These are phyloP conservation scores for Neostethus bicornis DNA, from an alignment of 2,797 vertebrate species.

Conservation along the genomic window DNA sequence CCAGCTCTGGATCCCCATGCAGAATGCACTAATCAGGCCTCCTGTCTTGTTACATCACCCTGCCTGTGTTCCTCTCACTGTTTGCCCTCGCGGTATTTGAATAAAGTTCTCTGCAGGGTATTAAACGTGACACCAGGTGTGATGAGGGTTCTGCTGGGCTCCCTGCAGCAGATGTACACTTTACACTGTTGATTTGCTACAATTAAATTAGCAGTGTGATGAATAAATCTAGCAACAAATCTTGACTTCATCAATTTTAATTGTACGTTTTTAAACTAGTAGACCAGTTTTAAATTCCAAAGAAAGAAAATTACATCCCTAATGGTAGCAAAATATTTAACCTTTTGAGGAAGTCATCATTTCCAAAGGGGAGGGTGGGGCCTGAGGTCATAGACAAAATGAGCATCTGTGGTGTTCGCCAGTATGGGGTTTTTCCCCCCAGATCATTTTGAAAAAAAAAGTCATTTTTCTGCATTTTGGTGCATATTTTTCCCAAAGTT, in stretches of 20 bases:
- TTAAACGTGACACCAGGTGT: constrained; percentile 45
- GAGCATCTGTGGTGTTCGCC: no score
- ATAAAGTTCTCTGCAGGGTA: constrained; percentile 31
- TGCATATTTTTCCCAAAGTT: no score
- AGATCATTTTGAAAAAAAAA: no score
- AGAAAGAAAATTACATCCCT: no score
- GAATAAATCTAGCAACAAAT: constrained; percentile 22
- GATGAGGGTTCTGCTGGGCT: constrained; percentile 29
- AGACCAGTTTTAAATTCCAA: no score
- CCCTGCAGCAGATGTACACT: constrained; percentile 47
- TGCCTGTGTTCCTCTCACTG: constrained; percentile 1
- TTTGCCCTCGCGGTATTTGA: constrained; percentile 25
- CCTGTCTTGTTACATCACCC: constrained; percentile 23
- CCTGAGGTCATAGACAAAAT: no score
- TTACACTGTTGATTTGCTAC: constrained; percentile 38
- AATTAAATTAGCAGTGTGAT: constrained; percentile 34
- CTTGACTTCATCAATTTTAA: not conserved
- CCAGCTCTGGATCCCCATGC: not conserved
- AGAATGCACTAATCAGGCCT: constrained; percentile 27
- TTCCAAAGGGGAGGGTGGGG: no score
- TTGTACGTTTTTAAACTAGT: not conserved
- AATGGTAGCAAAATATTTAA: no score
- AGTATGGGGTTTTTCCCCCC: no score
- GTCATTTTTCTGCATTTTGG: no score
- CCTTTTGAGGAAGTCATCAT: no score